These are phyloP conservation scores for Andrena bicolor DNA, from an alignment of 2,888 invertebrate genomes.

Conservation along the genomic window DNA sequence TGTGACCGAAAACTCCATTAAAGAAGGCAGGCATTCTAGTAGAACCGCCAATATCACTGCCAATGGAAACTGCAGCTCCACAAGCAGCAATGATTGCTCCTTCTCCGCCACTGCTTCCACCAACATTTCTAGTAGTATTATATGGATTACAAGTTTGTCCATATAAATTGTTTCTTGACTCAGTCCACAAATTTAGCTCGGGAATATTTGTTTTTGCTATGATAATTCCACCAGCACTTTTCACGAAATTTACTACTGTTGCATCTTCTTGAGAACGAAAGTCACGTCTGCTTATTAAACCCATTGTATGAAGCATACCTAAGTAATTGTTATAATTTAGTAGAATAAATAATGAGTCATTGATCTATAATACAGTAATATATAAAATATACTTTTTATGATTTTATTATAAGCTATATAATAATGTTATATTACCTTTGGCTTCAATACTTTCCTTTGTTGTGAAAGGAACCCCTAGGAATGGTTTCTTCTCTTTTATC, in stretches of 20 bases:
- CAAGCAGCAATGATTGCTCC: slow-evolving; percentile 91
- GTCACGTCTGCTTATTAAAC: slow-evolving; percentile 88
- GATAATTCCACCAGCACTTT: slow-evolving; percentile 93
- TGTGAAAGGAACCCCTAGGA: slow-evolving; percentile 96
- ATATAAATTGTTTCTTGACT: slow-evolving; percentile 94
- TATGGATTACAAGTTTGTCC: slow-evolving; percentile 97
- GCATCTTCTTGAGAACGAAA: slow-evolving; percentile 91
- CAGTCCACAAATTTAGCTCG: slow-evolving; percentile 96
- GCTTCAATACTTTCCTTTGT: slow-evolving; percentile 95
- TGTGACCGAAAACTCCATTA: slow-evolving; percentile 95
- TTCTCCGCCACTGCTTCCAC: slow-evolving; percentile 97
- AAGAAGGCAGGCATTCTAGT: slow-evolving; percentile 96
- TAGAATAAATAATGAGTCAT: not conserved
- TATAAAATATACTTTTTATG: too few relatives aligned
- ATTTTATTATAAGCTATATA: too few relatives aligned
- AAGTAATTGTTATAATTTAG: slow-evolving; percentile 14
- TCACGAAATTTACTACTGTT: slow-evolving; percentile 90
- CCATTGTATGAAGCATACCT: slow-evolving; percentile 89
- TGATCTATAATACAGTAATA: not conserved
- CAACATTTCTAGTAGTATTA: slow-evolving; percentile 92
- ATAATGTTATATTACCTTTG: slow-evolving; percentile 86
- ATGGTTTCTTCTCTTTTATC: slow-evolving; percentile 90
- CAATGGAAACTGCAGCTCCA: slow-evolving; percentile 94
- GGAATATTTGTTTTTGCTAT: slow-evolving; percentile 97
- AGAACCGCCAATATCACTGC: slow-evolving; percentile 98